phyloP scores from a whole-genome alignment of 2,113 vertebrate species.

The Triplophysa siluroides region DNA sequence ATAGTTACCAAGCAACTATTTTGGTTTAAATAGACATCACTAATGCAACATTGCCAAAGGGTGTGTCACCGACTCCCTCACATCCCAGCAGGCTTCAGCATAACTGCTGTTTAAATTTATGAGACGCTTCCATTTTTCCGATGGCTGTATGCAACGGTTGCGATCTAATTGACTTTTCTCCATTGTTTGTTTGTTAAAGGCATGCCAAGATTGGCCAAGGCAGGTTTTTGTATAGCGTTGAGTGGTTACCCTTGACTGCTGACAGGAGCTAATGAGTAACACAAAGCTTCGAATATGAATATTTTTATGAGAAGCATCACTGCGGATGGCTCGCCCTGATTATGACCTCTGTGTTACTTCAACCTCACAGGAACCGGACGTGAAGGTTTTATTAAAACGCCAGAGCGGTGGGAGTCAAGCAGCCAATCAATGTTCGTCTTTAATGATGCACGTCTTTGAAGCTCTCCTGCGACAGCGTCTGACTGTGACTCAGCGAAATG shows the following conservation, averaged over 20 bases:
- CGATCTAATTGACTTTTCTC: neutral
- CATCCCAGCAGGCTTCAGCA: neutral
- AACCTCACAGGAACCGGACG: constrained; percentile 9
- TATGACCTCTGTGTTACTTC: constrained; percentile 32
- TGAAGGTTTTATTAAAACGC: constrained; percentile 17
- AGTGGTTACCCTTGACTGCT: constrained; percentile 22
- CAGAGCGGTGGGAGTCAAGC: neutral
- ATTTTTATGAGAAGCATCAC: constrained; percentile 5
- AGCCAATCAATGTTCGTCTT: neutral
- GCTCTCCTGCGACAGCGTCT: neutral
- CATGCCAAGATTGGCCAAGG: constrained; percentile 28
- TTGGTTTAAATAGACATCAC: constrained; percentile 12
- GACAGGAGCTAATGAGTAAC: constrained; percentile 31
- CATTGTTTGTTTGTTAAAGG: constrained; percentile 19
- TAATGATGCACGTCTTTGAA: neutral
- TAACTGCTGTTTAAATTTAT: constrained; percentile 5
- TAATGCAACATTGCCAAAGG: neutral
- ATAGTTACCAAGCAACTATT: constrained; percentile 10
- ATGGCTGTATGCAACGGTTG: neutral
- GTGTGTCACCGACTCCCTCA: constrained; percentile 6
- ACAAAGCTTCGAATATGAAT: constrained; percentile 21
- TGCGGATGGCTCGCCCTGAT: constrained; percentile 2
- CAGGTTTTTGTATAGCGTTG: constrained; percentile 8
- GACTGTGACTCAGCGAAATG: constrained; percentile 5
- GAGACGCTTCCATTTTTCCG: neutral